Base-by-base conservation (phyloP, 2,797 vertebrate species). In the Odontamblyopus lacepedii region DNA sequence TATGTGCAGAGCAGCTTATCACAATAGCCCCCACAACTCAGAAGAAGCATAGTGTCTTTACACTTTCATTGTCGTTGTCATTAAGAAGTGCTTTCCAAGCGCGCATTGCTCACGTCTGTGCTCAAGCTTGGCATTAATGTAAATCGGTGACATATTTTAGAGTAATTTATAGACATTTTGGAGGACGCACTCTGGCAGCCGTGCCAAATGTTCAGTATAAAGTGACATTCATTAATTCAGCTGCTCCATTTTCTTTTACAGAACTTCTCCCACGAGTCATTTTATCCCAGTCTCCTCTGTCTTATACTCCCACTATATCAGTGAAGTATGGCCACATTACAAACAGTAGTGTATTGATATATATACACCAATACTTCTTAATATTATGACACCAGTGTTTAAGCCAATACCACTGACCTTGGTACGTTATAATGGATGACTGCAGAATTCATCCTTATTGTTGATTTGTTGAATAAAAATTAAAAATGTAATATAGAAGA, bases 141-240 rank as follows among this genome's bases (percentile, higher is more conserved):
- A 69, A 60, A 68, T 35, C 55, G 26, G 55, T 59, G 55, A 60
- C 67, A 59, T 69, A 59, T 69, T 69, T 69, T 69, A 77, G 44
- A 51, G 16, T 53, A 76, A 51, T 53, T 69, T 69, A 69, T 57
- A 69, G 55, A 27, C 55, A 59, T 67, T 60, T 67, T 73, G 53
- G 23, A 72, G 56, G 73, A 61, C 69, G 71, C 29, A 62, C 16
- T 26, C 51, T 69, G 68, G 38, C 53, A 68, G 4, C 12, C 38
- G 56, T 41, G 53, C 62, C 56, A 59, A 51, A 67, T 67, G 65
- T 60, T 69, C 59, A 69, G 19, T 65, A 44, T 60, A 70, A 57
- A 77, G 57, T 53, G 29, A 64, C 71, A 51, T 67, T 75, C 29
- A 70, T 78, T 79, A 74, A 71, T 64, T 83, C 64, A 73, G 60